These are phyloP conservation scores for Sigmodon hispidus DNA, from an alignment of 2,113 vertebrate species.

Conservation along the genomic window DNA sequence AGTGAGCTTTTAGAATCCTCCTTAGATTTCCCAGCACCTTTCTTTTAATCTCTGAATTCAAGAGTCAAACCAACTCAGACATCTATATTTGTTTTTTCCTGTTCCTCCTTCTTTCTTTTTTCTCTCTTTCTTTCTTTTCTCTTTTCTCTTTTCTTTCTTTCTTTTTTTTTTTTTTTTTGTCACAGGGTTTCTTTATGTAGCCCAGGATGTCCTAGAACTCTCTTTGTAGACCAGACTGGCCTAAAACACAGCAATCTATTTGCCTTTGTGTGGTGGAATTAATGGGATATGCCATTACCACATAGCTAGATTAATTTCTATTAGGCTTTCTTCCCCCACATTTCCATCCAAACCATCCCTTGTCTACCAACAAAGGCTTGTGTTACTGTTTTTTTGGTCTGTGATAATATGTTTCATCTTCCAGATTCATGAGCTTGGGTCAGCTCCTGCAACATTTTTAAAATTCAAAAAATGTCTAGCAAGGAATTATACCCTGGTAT, in stretches of 20 bases:
- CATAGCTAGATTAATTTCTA: neutral
- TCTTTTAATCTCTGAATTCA: neutral
- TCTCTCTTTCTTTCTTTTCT: too few relatives aligned
- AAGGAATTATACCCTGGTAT: neutral
- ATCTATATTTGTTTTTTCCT: neutral
- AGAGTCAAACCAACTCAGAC: neutral
- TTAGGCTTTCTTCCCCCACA: neutral
- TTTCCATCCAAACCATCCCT: neutral
- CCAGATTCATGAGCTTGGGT: neutral
- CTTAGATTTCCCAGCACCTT: neutral
- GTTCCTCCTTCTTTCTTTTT: too few relatives aligned
- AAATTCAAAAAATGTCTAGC: neutral
- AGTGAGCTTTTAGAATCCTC: neutral
- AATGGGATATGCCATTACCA: neutral
- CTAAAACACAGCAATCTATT: neutral
- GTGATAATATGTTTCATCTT: neutral
- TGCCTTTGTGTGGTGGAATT: neutral
- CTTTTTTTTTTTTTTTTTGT: too few relatives aligned
- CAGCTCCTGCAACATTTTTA: neutral
- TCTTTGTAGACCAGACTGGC: neutral
- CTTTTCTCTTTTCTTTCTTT: too few relatives aligned
- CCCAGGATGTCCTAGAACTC: neutral
- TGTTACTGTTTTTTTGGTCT: neutral
- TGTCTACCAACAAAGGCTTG: neutral
- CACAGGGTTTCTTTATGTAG: neutral